Conservation (phyloP, 2,888 invertebrate species). For the Dexiosoma caninum region DNA sequence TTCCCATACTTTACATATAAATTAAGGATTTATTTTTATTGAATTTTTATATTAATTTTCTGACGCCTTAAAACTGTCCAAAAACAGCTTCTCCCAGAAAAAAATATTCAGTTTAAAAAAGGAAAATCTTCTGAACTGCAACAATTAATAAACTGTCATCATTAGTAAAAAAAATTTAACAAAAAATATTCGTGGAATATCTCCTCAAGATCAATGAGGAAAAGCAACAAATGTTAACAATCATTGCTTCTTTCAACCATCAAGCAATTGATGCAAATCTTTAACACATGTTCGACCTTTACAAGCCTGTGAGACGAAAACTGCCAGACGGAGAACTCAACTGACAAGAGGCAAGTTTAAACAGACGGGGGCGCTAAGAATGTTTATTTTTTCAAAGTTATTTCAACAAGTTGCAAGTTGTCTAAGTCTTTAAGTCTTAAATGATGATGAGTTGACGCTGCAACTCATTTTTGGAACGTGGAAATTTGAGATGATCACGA, state of each 20-base stretch:
- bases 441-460: constrained; percentile 17
- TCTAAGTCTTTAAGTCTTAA: background rate
- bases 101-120: background rate
- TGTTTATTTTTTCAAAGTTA: constrained; percentile 23
- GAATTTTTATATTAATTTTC: background rate
- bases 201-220: constrained; percentile 2
- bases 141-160: constrained; percentile 42
- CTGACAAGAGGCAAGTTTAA: background rate
- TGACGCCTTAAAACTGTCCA: constrained; percentile 11
- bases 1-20: too few relatives aligned
- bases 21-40: too few relatives aligned
- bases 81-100: background rate
- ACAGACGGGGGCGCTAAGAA: constrained; percentile 32
- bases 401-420: constrained; percentile 36
- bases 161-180: constrained; percentile 14
- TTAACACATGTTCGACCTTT: constrained; percentile 42
- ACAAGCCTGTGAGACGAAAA: constrained; percentile 42
- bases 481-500: constrained; percentile 53
- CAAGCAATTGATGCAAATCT: constrained; percentile 51
- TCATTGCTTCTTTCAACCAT: constrained; percentile 4
- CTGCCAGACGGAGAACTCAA: background rate
- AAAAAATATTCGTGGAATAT: constrained; percentile 36
- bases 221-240: constrained; percentile 36
- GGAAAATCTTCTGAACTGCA: background rate
- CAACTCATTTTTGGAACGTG: background rate